Conservation (phyloP, 2,888 invertebrate genomes). For the Oscheius sp. region DNA sequence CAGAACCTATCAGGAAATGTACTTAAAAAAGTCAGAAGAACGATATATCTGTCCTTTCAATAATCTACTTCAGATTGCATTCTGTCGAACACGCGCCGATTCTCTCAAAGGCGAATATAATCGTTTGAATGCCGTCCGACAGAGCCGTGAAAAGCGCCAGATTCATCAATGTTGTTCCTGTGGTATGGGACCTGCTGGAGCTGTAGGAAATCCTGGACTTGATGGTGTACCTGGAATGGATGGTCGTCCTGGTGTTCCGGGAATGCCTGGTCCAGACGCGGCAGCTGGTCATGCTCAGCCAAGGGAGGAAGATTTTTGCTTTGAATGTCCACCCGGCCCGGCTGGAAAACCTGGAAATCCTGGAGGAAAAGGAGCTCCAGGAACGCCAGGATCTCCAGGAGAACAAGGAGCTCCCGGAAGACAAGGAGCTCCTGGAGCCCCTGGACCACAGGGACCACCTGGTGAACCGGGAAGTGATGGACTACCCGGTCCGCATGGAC, state of each 20-base stretch:
- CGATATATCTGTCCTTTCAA: not conserved
- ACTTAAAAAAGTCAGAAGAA: not conserved
- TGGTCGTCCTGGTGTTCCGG: slow-evolving; percentile 52
- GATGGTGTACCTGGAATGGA: slow-evolving; percentile 52
- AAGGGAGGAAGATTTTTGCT: slow-evolving; percentile 56
- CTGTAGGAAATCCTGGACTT: slow-evolving; percentile 40
- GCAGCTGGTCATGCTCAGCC: slow-evolving; percentile 49
- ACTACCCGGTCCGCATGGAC: slow-evolving; percentile 45
- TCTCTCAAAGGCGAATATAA: slow-evolving; percentile 58
- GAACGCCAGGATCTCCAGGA: slow-evolving; percentile 47
- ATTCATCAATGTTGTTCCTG: slow-evolving; percentile 56
- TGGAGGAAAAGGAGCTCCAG: slow-evolving; percentile 58
- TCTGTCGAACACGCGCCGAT: slow-evolving; percentile 57
- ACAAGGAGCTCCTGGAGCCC: slow-evolving; percentile 58
- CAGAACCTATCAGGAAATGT: no score
- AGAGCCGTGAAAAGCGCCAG: slow-evolving; percentile 51
- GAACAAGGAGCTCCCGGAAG: slow-evolving; percentile 59
- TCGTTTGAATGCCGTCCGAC: slow-evolving; percentile 43
- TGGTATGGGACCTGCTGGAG: slow-evolving; percentile 52
- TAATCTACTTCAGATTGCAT: slow-evolving; percentile 49
- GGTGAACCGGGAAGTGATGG: slow-evolving; percentile 60
- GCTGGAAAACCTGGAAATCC: slow-evolving; percentile 58
- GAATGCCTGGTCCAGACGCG: slow-evolving; percentile 58
- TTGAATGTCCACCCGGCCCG: slow-evolving; percentile 57
- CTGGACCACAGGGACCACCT: slow-evolving; percentile 61